Conservation (phyloP, 2,797 vertebrate genomes). For the Sandelia bainsii region DNA sequence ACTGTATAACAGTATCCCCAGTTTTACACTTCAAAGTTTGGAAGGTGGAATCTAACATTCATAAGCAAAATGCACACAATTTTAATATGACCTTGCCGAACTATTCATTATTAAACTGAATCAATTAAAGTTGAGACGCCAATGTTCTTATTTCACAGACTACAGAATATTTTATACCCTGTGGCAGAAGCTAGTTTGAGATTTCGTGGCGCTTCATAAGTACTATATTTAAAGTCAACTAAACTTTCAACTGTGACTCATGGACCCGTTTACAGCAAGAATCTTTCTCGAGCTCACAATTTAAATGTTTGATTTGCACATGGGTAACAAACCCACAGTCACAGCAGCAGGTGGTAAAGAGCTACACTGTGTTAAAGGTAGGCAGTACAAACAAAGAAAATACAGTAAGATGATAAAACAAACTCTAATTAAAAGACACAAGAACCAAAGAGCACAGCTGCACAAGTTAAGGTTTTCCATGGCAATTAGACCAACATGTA, state of each 20-base stretch:
- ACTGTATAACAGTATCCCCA: conserved; percentile 13
- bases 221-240: conserved; percentile 69
- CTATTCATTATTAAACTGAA: conserved; percentile 41
- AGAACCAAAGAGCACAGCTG: conserved; percentile 20
- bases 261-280: conserved; percentile 57
- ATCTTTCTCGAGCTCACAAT: conserved; percentile 48
- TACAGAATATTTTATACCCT: conserved; percentile 57
- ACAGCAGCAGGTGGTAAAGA: conserved; percentile 41
- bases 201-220: conserved; percentile 73
- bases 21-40: conserved; percentile 25
- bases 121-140: conserved; percentile 44
- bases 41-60: conserved; percentile 35
- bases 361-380: conserved; percentile 29
- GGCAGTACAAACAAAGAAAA: conserved; percentile 15
- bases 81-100: conserved; percentile 49
- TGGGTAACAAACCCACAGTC: conserved; percentile 22
- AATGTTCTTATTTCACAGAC: conserved; percentile 68
- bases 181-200: conserved; percentile 58
- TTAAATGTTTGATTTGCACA: conserved; percentile 63
- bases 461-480: not conserved
- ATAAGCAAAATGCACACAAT: conserved; percentile 39
- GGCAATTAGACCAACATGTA: conserved; percentile 17
- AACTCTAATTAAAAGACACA: conserved; percentile 3
- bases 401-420: not conserved
- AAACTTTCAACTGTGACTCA: conserved; percentile 65